These are phyloP conservation scores for Heterohyrax brucei DNA, from an alignment of 2,797 vertebrate genomes.

Conservation along the genomic window DNA sequence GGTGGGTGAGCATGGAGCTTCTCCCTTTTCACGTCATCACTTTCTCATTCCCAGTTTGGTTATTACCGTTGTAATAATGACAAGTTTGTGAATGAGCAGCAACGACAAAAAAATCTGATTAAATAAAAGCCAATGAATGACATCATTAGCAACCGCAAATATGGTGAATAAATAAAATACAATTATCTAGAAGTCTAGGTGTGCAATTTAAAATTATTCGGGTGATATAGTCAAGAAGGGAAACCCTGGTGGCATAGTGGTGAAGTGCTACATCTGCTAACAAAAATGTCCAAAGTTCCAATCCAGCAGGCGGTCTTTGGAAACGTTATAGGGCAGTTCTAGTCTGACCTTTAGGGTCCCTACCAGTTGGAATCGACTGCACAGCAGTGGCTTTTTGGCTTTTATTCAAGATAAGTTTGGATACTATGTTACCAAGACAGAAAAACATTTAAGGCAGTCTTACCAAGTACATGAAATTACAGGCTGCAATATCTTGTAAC, in stretches of 20 bases:
- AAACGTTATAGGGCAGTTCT: too few species aligned
- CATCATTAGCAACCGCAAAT: constrained; percentile 80
- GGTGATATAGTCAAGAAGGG: constrained; percentile 72
- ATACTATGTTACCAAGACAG: constrained; percentile 75
- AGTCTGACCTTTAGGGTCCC: too few species aligned
- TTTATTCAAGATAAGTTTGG: background rate
- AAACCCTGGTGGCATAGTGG: too few species aligned
- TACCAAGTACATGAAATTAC: constrained; percentile 85
- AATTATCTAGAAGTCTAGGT: constrained; percentile 67
- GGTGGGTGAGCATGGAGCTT: background rate
- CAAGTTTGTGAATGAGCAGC: constrained; percentile 62
- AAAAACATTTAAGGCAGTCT: constrained; percentile 81
- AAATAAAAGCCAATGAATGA: constrained; percentile 76
- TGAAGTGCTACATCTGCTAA: too few species aligned
- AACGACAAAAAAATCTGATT: constrained; percentile 9
- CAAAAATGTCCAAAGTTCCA: too few species aligned
- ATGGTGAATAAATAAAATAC: constrained; percentile 79
- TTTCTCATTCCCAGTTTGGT: constrained; percentile 37
- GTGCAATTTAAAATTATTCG: constrained; percentile 78
- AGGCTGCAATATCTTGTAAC: constrained; percentile 77
- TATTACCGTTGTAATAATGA: constrained; percentile 62
- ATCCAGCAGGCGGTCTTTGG: too few species aligned
- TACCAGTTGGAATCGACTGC: too few species aligned
- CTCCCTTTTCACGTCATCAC: constrained; percentile 3
- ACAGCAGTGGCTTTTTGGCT: too few species aligned